These are phyloP conservation scores for Arge pagana DNA, from an alignment of 2,888 invertebrate genomes.

Conservation along the genomic window DNA sequence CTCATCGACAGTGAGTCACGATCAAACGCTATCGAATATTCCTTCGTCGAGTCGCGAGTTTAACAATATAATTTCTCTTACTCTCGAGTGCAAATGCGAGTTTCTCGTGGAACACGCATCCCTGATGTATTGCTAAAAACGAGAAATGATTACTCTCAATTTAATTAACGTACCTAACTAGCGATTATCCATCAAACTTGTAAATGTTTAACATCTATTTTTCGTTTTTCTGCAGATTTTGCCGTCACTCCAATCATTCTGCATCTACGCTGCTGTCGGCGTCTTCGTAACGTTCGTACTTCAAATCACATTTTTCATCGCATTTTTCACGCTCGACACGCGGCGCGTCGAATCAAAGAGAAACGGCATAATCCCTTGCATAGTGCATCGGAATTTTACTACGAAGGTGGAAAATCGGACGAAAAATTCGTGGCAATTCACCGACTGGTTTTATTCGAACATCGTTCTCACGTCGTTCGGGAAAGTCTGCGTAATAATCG, in stretches of 20 bases:
- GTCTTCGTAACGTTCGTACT: conserved; percentile 76
- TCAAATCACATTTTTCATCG: conserved; percentile 81
- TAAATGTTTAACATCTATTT: background rate
- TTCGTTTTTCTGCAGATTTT: conserved; percentile 63
- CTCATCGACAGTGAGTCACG: conserved; percentile 68
- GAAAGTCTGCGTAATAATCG: conserved; percentile 66
- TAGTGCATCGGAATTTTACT: conserved; percentile 64
- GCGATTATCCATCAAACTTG: background rate
- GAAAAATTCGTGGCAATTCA: conserved; percentile 63
- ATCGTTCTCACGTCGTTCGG: conserved; percentile 69
- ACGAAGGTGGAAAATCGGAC: conserved; percentile 62
- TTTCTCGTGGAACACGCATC: too few relatives aligned
- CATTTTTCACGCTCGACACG: conserved; percentile 75
- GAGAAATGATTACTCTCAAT: too few relatives aligned
- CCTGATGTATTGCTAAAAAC: too few relatives aligned
- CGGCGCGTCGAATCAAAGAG: conserved; percentile 66
- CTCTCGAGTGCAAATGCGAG: background rate
- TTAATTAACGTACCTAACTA: too few relatives aligned
- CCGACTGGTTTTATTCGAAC: conserved; percentile 67
- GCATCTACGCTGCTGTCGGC: conserved; percentile 78
- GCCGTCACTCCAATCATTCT: conserved; percentile 81
- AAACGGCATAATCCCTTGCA: conserved; percentile 72
- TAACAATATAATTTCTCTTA: background rate
- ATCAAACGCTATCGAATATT: conserved; percentile 5
- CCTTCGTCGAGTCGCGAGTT: too few relatives aligned